Evolutionary conservation across 2,797 vertebrate species (phyloP).

Genomic region (Garrulus glandarius): DNA sequence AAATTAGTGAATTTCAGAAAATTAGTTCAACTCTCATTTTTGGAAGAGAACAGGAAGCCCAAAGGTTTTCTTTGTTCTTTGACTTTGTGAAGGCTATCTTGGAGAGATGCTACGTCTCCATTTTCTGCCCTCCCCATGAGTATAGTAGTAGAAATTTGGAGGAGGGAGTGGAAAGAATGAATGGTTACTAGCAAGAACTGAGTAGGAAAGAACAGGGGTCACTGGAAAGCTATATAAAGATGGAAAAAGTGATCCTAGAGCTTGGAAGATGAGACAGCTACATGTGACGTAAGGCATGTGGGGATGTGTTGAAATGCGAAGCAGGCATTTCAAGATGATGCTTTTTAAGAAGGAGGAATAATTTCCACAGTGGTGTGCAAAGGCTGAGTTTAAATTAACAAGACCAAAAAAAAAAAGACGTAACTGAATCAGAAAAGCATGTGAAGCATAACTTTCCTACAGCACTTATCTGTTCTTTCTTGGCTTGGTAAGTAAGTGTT

Average conservation of each 20-base stretch:
- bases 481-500: not conserved
- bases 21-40: not conserved
- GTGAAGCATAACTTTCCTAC: not conserved
- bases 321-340: constrained; percentile 17
- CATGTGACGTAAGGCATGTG: not conserved
- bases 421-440: not conserved
- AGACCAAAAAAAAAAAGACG: not conserved
- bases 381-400: constrained; percentile 19
- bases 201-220: constrained; percentile 32
- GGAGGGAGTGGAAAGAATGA: constrained; percentile 44
- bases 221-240: constrained; percentile 53
- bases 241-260: constrained; percentile 55
- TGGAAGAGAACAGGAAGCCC: not conserved
- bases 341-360: constrained; percentile 37
- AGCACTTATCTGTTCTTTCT: not conserved
- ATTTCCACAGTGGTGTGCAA: not conserved
- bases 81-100: not conserved
- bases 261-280: constrained; percentile 40
- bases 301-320: constrained; percentile 44
- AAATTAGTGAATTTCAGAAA: not conserved
- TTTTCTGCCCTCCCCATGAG: not conserved
- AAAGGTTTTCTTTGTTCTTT: not conserved
- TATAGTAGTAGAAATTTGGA: constrained; percentile 26
- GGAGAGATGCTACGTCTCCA: not conserved
- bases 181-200: not conserved